phyloP scores from a whole-genome alignment of 2,113 vertebrate species.

The Hippocampus guttulatus region DNA sequence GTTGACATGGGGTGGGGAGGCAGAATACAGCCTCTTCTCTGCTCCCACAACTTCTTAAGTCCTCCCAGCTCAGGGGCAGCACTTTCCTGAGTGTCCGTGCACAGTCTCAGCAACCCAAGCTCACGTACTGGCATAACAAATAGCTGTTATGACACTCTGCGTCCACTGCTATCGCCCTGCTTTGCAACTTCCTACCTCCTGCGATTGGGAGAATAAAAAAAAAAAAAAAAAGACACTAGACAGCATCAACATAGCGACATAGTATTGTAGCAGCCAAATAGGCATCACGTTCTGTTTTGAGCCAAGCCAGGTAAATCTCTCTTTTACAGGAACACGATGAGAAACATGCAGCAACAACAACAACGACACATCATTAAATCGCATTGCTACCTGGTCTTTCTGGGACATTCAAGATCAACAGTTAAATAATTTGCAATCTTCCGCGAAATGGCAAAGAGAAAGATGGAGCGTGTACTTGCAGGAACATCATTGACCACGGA shows the following conservation, averaged over 20 bases:
- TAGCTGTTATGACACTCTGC: constrained; percentile 29
- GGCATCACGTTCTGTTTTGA: constrained; percentile 64
- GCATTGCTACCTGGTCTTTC: constrained; percentile 63
- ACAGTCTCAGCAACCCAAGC: constrained; percentile 44
- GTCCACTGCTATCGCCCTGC: constrained; percentile 44
- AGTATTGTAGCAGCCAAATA: constrained; percentile 62
- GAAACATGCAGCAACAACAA: constrained; percentile 73
- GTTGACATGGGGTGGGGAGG: constrained; percentile 59
- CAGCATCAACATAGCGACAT: constrained; percentile 67
- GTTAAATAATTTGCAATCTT: constrained; percentile 65
- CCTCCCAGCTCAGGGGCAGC: constrained; percentile 66
- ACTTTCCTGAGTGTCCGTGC: constrained; percentile 56
- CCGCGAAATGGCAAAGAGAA: constrained; percentile 27
- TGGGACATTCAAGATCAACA: constrained; percentile 65
- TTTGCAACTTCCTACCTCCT: constrained; percentile 58
- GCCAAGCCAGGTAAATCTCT: constrained; percentile 62
- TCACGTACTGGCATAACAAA: constrained; percentile 35
- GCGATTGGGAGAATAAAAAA: constrained; percentile 48
- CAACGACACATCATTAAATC: constrained; percentile 68
- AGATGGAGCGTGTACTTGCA: constrained; percentile 16
- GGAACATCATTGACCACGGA: constrained; percentile 44
- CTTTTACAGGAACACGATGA: constrained; percentile 70
- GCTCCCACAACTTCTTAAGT: constrained; percentile 38
- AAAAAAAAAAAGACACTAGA: constrained; percentile 57
- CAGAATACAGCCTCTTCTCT: constrained; percentile 48